Percentiles rank a stretch among this genome's conserved stretches.
Evolutionary conservation across 2,888 invertebrate species (phyloP).

Genomic region (Oasisia sp.): DNA sequence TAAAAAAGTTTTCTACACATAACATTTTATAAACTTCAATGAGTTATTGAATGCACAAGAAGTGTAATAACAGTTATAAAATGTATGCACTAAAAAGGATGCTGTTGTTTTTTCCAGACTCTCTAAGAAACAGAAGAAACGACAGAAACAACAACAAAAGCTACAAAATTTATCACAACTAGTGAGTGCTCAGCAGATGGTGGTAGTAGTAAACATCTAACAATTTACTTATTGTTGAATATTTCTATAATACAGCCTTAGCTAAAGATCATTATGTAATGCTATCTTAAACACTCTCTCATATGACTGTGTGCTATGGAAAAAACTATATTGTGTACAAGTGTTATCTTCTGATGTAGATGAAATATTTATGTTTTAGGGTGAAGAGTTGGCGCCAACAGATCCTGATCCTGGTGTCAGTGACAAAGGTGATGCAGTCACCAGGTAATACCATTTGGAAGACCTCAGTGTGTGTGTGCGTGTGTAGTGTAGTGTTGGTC

Average conservation of each 20-base stretch:
- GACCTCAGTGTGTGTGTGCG: background rate
- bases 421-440: background rate
- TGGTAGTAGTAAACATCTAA: background rate
- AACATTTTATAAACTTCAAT: background rate
- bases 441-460: background rate
- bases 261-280: too few species aligned
- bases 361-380: background rate
- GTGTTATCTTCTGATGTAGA: background rate
- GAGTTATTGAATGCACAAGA: background rate
- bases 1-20: background rate
- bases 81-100: background rate
- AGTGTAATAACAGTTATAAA: background rate
- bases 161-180: background rate
- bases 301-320: too few species aligned
- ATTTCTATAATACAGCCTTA: too few species aligned
- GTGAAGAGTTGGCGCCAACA: background rate
- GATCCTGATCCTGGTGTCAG: background rate
- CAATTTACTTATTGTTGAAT: too few species aligned
- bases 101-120: constrained; percentile 27
- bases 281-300: too few species aligned
- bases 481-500: background rate
- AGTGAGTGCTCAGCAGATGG: background rate
- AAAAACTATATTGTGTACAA: too few species aligned
- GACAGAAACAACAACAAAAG: constrained; percentile 31
- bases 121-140: constrained; percentile 41